Evolutionary conservation across 2,113 vertebrate species (phyloP).

Genomic region (Pomatostomus ruficeps): DNA sequence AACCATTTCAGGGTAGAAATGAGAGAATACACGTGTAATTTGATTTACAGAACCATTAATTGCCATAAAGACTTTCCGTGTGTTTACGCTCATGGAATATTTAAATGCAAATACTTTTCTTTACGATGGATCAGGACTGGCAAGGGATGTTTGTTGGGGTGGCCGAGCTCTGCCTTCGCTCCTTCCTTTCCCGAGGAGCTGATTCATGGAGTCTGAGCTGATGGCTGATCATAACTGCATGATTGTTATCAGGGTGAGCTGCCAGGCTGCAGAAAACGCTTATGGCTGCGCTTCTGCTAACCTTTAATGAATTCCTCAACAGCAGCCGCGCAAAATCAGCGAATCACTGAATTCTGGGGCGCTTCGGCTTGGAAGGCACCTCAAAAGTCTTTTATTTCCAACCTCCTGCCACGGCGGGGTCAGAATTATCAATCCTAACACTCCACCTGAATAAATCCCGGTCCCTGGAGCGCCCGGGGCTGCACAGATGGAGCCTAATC

Average conservation of each 20-base stretch:
- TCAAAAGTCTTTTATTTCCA: no score
- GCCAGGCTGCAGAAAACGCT: not conserved
- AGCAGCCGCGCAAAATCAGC: not conserved
- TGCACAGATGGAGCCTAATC: slow-evolving; percentile 29
- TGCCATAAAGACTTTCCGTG: not conserved
- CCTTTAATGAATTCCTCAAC: not conserved
- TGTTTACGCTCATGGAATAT: not conserved
- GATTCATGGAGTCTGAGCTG: not conserved
- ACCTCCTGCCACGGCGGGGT: rapidly evolving
- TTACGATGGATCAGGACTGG: no score
- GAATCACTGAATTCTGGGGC: not conserved
- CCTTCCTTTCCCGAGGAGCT: not conserved
- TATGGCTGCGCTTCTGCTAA: not conserved
- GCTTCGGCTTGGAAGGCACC: not conserved
- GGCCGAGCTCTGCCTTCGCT: not conserved
- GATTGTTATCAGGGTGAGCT: not conserved
- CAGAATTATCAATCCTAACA: not conserved
- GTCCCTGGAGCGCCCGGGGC: not conserved
- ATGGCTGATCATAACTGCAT: not conserved
- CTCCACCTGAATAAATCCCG: not conserved
- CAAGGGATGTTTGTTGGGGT: not conserved
- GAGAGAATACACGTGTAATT: not conserved
- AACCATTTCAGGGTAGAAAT: not conserved
- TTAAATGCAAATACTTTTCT: not conserved
- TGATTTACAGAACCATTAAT: not conserved